Conservation (phyloP, 2,888 invertebrate species). For the Achlya flavicornis region DNA sequence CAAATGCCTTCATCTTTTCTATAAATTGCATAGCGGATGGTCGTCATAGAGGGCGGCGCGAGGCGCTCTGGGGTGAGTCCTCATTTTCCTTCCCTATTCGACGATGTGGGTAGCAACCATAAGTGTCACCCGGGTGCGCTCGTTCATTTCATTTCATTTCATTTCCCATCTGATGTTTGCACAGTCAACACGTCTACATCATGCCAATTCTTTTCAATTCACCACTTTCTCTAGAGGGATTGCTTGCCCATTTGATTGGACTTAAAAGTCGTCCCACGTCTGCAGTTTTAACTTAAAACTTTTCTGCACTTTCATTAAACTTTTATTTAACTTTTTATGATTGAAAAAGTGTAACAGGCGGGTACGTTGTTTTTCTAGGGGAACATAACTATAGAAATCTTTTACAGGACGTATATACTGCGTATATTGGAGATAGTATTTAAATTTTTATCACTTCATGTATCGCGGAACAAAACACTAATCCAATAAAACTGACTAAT, state of each 20-base stretch:
- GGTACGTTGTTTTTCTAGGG: background rate
- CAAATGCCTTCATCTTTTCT: too few species aligned
- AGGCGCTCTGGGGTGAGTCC: background rate
- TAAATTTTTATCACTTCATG: too few species aligned
- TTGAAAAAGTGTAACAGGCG: background rate
- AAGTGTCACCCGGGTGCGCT: constrained; percentile 47
- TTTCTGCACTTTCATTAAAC: background rate
- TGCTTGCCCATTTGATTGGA: constrained; percentile 57
- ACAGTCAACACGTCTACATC: constrained; percentile 57
- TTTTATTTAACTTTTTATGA: constrained; percentile 3
- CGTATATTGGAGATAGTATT: too few species aligned
- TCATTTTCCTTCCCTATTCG: background rate
- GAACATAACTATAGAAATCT: background rate
- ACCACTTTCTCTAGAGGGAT: constrained; percentile 50
- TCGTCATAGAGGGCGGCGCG: background rate
- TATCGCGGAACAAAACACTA: too few species aligned
- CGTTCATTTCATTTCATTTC: constrained; percentile 71
- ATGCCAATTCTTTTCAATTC: constrained; percentile 49
- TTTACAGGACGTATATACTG: too few species aligned
- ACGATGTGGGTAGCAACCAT: constrained; percentile 31
- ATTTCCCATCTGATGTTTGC: constrained; percentile 69
- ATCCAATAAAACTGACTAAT: too few species aligned
- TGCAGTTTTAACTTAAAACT: constrained; percentile 23
- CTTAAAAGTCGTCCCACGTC: constrained; percentile 28
- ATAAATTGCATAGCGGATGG: background rate